Base-by-base conservation (phyloP, 2,888 invertebrate species). In the Ommatoiulus sabulosus region DNA sequence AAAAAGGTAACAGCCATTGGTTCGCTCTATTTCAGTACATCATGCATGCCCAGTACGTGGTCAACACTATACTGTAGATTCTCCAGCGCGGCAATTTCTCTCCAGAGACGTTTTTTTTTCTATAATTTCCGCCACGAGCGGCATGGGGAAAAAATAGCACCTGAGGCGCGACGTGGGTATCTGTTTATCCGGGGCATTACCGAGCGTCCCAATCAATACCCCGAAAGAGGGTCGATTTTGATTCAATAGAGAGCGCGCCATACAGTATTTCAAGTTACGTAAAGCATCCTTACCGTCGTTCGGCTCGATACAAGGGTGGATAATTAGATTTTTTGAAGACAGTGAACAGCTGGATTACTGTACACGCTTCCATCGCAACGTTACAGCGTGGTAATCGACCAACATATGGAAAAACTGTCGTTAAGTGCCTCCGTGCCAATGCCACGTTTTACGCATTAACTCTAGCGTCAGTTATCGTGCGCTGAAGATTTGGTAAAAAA, bases 281-380 rank as follows among this genome's bases (percentile, higher is more conserved):
- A 72, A 24, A 44, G 44, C 46, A 46, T 87, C 63, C 80, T 87
- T 87, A 87, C 87, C 87, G 80, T 63, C 87, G 63, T 87, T 87
- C 44, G n/a, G 87, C 87, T 44, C n/a, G 87, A 80, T 72, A 72
- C 87, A 87, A 87, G 20, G 87, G 87, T n/a, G 87, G 87, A 87
- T 87, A 87, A 87, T 87, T 87, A 48, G 87, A 52, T 87, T 57
- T 87, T 87, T 57, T 87, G 87, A 87, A 85, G 46, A 46, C 85
- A 10, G 85, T 85, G 46, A 85, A 87, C 48, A 87, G 48, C 52
- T 87, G 87, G 43, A 87, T 48, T 52, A 57, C 87, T 43, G 87
- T 87, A 48, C 87, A 87, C 43, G 46, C 48, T 87, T 87, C 87
- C 87, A 87, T 87, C 48, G 52, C 86, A 12, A 7, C 46, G 24